Percentiles rank a stretch among this genome's conserved stretches.
Evolutionary conservation across 2,113 vertebrate species (phyloP).

Genomic region (Lasiurus cinereus): DNA sequence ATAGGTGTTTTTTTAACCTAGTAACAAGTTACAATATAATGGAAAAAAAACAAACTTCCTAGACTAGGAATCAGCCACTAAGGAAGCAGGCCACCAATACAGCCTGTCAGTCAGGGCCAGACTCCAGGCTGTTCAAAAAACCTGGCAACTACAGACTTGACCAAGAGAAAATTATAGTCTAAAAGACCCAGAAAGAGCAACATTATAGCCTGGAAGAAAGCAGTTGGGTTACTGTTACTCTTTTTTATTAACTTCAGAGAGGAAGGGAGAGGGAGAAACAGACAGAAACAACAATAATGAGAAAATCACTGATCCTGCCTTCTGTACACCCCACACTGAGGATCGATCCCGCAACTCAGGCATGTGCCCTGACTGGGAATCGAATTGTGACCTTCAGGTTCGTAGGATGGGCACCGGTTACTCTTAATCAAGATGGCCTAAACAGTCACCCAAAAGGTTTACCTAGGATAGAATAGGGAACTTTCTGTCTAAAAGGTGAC

Average conservation of each 20-base stretch:
- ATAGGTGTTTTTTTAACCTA: slow-evolving; percentile 13
- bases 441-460: neutral
- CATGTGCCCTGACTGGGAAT: no score
- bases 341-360: no score
- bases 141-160: neutral
- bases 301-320: no score
- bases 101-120: neutral
- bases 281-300: no score
- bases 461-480: neutral
- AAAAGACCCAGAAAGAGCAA: neutral
- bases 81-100: neutral
- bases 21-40: slow-evolving; percentile 35
- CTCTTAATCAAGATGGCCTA: slow-evolving; percentile 7
- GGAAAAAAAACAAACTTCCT: slow-evolving; percentile 30
- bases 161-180: neutral
- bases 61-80: neutral
- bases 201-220: neutral
- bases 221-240: neutral
- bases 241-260: no score
- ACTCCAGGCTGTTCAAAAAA: neutral
- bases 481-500: slow-evolving; percentile 50
- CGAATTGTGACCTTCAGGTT: no score
- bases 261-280: no score
- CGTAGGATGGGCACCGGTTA: neutral
- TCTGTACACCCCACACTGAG: no score